phyloP scores from a whole-genome alignment of 2,888 invertebrate species.

The Stomorhina lunata region DNA sequence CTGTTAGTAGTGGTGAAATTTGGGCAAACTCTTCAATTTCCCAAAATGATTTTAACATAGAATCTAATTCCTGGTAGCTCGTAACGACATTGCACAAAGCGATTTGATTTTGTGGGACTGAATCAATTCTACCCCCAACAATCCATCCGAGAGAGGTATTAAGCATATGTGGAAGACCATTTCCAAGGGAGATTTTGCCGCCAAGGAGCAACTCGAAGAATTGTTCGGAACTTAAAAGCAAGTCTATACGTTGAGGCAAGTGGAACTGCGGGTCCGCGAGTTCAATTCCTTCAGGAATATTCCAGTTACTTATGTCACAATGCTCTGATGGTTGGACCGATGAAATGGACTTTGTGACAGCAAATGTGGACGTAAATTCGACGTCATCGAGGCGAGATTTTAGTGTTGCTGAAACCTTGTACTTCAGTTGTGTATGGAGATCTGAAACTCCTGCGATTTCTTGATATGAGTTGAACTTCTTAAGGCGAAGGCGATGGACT shows the following conservation, averaged over 20 bases:
- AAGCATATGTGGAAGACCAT: not conserved
- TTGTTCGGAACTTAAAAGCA: not conserved
- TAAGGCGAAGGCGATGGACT: not conserved
- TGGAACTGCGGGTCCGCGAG: not conserved
- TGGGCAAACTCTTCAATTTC: too few species aligned
- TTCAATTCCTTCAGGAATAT: not conserved
- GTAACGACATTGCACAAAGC: not conserved
- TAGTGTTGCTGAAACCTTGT: not conserved
- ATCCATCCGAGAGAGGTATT: constrained; percentile 36
- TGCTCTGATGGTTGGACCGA: not conserved
- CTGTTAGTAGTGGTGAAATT: too few species aligned
- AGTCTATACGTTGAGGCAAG: not conserved
- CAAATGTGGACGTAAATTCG: not conserved
- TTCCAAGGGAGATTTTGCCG: constrained; percentile 15
- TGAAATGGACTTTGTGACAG: not conserved
- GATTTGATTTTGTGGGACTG: not conserved
- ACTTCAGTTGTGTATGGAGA: not conserved
- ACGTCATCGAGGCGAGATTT: not conserved
- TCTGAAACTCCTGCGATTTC: not conserved
- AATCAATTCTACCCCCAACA: not conserved
- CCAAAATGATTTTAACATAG: not conserved
- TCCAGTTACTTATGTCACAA: not conserved
- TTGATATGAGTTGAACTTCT: not conserved
- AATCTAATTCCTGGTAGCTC: not conserved
- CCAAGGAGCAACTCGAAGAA: constrained; percentile 39